Percentiles rank a stretch among this genome's conserved stretches.
Evolutionary conservation across 2,888 invertebrate species (phyloP).

Genomic region (Lepidonotus clava): DNA sequence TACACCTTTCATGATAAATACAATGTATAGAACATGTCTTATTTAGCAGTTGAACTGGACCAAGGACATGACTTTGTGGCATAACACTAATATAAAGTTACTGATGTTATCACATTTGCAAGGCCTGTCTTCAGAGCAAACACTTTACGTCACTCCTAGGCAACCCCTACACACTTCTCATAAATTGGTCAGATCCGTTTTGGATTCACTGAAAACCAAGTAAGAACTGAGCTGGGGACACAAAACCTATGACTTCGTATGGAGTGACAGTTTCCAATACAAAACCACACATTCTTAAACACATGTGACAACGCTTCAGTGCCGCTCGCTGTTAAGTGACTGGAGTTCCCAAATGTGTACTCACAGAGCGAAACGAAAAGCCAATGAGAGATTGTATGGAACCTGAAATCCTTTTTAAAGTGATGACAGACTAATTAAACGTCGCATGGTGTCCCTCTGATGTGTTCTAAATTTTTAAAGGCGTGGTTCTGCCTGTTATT

Average conservation of each 20-base stretch:
- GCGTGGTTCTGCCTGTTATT: neutral
- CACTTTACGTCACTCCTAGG: neutral
- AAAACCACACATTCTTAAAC: neutral
- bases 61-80: neutral
- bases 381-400: neutral
- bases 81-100: neutral
- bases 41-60: neutral
- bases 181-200: too few species aligned
- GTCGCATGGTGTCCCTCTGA: slow-evolving; percentile 13
- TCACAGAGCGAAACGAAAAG: neutral
- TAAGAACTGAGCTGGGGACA: too few species aligned
- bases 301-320: neutral
- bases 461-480: slow-evolving; percentile 24
- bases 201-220: too few species aligned
- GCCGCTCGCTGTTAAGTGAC: neutral
- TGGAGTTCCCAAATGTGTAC: neutral
- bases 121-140: neutral
- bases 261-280: neutral
- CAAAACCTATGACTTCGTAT: too few species aligned
- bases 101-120: neutral
- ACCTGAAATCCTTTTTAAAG: neutral
- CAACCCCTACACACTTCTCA: neutral
- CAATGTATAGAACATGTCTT: too few species aligned
- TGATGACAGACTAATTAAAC: neutral
- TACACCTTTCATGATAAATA: too few species aligned